phyloP scores from a whole-genome alignment of 2,797 vertebrate genomes.

The Psittacula echo region DNA sequence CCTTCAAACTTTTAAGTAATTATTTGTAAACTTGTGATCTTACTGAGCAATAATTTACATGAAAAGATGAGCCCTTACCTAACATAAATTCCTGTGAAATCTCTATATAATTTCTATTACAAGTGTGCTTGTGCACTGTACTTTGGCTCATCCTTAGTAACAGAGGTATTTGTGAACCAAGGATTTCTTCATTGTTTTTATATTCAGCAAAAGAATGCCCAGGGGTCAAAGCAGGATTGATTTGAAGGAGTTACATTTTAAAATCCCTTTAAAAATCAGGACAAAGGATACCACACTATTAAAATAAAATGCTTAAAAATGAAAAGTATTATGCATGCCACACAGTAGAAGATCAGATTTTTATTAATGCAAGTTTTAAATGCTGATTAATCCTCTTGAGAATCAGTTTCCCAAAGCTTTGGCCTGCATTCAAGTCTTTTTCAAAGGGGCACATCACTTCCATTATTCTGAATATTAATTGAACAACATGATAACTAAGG shows the following conservation, averaged over 20 bases:
- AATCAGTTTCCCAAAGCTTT: constrained; percentile 85
- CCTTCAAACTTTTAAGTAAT: constrained; percentile 7
- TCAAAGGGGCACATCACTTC: constrained; percentile 79
- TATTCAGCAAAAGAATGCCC: constrained; percentile 44
- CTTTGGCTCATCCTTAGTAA: constrained; percentile 23
- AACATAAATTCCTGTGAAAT: constrained; percentile 2
- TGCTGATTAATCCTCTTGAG: constrained; percentile 88
- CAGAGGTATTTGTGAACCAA: constrained; percentile 25
- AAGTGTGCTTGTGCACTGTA: neutral
- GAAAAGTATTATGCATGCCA: constrained; percentile 79
- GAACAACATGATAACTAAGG: constrained; percentile 82
- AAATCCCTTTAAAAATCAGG: constrained; percentile 79
- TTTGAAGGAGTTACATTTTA: constrained; percentile 76
- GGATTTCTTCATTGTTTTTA: constrained; percentile 60
- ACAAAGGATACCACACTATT: constrained; percentile 75
- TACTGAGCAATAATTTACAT: neutral
- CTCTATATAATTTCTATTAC: neutral
- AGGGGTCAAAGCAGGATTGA: constrained; percentile 67
- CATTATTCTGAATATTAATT: constrained; percentile 86
- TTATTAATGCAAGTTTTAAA: constrained; percentile 93
- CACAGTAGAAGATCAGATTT: constrained; percentile 84
- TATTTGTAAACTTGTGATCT: neutral
- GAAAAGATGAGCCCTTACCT: neutral
- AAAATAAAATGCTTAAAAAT: constrained; percentile 81
- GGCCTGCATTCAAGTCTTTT: constrained; percentile 83